These are phyloP conservation scores for Camponotus floridanus DNA, from an alignment of 1,140 invertebrate genomes.

Conservation along the genomic window DNA sequence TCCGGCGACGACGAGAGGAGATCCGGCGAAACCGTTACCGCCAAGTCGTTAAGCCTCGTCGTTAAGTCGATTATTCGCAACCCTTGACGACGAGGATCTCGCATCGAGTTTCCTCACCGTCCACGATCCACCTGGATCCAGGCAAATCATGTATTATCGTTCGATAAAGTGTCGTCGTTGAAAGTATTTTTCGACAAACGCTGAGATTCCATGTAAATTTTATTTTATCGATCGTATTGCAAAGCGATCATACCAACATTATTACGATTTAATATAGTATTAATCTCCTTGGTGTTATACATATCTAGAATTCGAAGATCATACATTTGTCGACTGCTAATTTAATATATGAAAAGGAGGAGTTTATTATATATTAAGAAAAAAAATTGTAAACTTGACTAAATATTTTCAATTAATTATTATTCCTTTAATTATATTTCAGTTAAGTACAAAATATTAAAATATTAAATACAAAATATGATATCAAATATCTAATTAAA, in stretches of 20 bases:
- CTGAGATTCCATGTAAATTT: conserved; percentile 36
- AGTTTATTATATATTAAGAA: no score
- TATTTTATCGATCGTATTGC: conserved; percentile 69
- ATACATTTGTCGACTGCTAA: conserved; percentile 33
- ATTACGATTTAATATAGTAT: conserved; percentile 11
- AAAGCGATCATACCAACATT: background rate
- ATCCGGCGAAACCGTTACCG: conserved; percentile 73
- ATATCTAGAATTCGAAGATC: background rate
- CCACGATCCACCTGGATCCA: conserved; percentile 40
- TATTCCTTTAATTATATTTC: no score
- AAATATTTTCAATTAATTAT: no score
- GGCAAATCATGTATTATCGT: conserved; percentile 53
- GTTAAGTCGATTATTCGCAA: conserved; percentile 79
- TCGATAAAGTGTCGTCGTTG: conserved; percentile 53
- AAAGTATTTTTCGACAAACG: conserved; percentile 13
- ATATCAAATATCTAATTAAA: no score
- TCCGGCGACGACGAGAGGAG: conserved; percentile 42
- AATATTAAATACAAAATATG: no score
- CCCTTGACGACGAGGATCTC: conserved; percentile 73
- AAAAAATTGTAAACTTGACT: no score
- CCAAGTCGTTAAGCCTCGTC: conserved; percentile 78
- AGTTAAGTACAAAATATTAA: no score
- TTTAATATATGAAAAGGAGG: background rate
- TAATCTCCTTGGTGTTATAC: conserved; percentile 5
- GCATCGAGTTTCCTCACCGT: conserved; percentile 74